A percentile compares a stretch with the other conserved stretches of the same genome.
phyloP scores from a whole-genome alignment of 2,113 vertebrate species.

The Xyrauchen texanus region DNA sequence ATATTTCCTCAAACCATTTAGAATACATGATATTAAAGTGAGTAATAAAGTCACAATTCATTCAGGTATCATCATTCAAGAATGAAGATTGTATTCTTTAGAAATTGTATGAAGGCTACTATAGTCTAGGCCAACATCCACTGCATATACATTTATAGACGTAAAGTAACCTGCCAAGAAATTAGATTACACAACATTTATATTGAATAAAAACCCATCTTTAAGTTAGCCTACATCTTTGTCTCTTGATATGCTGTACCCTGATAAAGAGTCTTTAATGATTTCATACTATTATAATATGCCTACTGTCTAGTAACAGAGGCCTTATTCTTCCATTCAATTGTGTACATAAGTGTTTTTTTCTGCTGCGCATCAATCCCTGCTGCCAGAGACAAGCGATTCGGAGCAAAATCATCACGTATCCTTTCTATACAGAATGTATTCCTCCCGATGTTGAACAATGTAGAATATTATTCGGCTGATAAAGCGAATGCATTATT shows the following conservation, averaged over 20 bases:
- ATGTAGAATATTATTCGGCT: not conserved
- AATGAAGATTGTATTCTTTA: not conserved
- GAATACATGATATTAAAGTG: not conserved
- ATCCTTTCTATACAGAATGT: conserved; percentile 30
- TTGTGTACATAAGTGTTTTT: conserved; percentile 64
- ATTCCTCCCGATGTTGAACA: conserved; percentile 3
- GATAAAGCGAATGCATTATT: conserved; percentile 19
- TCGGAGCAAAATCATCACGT: conserved; percentile 59
- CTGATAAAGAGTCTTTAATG: conserved; percentile 11
- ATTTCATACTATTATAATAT: not conserved
- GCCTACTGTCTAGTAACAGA: conserved; percentile 46
- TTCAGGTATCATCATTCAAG: not conserved
- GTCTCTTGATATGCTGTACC: not conserved
- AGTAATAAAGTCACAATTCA: not conserved
- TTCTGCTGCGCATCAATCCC: conserved; percentile 74
- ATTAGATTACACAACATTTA: not conserved
- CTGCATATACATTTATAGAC: not conserved
- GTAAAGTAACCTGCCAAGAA: not conserved
- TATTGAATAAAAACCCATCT: not conserved
- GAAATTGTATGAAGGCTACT: not conserved
- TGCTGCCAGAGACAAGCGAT: conserved; percentile 58
- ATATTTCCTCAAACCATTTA: not conserved
- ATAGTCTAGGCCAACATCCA: not conserved
- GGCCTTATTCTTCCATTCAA: conserved; percentile 52
- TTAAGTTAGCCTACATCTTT: not conserved